A percentile compares a stretch with the other conserved stretches of the same genome.
phyloP scores from a whole-genome alignment of 2,888 invertebrate species.

The Norana najaformis region DNA sequence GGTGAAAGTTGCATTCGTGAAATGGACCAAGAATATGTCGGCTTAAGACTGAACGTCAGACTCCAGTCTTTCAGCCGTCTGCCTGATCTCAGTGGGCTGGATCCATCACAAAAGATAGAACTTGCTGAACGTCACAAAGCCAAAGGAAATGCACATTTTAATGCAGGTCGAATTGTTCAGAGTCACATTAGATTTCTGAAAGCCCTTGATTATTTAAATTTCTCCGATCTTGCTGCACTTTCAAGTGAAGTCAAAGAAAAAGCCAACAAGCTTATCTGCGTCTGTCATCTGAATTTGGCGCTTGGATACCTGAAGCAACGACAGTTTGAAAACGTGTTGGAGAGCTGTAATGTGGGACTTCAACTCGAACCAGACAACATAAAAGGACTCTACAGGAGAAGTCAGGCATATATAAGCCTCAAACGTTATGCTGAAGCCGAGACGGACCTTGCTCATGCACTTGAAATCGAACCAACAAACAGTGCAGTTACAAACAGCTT shows the following conservation, averaged over 20 bases:
- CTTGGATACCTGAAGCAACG: slow-evolving; percentile 68
- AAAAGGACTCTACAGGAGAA: slow-evolving; percentile 84
- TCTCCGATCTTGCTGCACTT: slow-evolving; percentile 19
- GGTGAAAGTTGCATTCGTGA: background rate
- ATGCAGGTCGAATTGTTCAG: slow-evolving; percentile 28
- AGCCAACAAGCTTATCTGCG: slow-evolving; percentile 32
- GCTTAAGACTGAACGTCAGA: slow-evolving; percentile 41
- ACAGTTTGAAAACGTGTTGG: slow-evolving; percentile 73
- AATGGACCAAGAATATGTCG: slow-evolving; percentile 34
- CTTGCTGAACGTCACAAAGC: slow-evolving; percentile 45
- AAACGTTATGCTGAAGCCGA: slow-evolving; percentile 41
- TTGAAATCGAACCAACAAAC: slow-evolving; percentile 40
- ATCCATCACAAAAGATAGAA: slow-evolving; percentile 43
- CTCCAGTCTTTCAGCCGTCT: slow-evolving; percentile 38
- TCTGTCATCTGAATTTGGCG: slow-evolving; percentile 43
- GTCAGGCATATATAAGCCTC: slow-evolving; percentile 65
- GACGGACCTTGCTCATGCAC: slow-evolving; percentile 38
- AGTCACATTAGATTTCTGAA: slow-evolving; percentile 40
- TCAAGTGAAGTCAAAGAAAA: background rate
- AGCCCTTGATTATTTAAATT: slow-evolving; percentile 35
- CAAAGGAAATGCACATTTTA: slow-evolving; percentile 43
- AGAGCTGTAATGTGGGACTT: slow-evolving; percentile 76
- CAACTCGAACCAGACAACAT: slow-evolving; percentile 75
- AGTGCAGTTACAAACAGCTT: slow-evolving; percentile 35
- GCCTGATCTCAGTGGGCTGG: slow-evolving; percentile 41